These are phyloP conservation scores for Drosophila oshimai DNA, from an alignment of 1,140 invertebrate species.

Conservation along the genomic window DNA sequence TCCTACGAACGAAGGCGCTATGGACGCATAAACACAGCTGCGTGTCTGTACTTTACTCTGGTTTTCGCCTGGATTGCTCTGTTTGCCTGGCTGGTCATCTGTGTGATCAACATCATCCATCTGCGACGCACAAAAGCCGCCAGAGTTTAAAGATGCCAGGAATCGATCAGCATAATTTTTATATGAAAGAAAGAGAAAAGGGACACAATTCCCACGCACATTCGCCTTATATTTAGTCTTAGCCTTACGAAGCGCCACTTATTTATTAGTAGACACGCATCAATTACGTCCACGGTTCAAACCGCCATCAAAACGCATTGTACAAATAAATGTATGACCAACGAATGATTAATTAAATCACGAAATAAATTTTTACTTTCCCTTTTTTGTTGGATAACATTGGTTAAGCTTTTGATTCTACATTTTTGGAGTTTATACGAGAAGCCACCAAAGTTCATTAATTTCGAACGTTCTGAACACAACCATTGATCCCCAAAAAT, in stretches of 20 bases:
- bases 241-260: slow-evolving; percentile 41
- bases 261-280: slow-evolving; percentile 54
- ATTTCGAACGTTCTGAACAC: too few species aligned
- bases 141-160: slow-evolving; percentile 40
- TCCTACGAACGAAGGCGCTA: slow-evolving; percentile 84
- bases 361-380: background rate
- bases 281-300: slow-evolving; percentile 43
- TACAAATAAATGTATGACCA: slow-evolving; percentile 72
- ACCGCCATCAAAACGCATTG: slow-evolving; percentile 50
- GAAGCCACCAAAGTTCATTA: too few species aligned
- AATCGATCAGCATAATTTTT: background rate
- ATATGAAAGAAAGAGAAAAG: background rate
- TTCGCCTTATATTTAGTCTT: slow-evolving; percentile 43
- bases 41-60: slow-evolving; percentile 85
- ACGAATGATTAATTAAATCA: slow-evolving; percentile 18
- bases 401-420: too few species aligned
- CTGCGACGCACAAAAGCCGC: slow-evolving; percentile 78
- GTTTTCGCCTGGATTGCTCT: slow-evolving; percentile 85
- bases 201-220: slow-evolving; percentile 10
- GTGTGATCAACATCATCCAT: slow-evolving; percentile 84
- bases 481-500: too few species aligned
- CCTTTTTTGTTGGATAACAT: background rate
- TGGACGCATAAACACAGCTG: slow-evolving; percentile 86
- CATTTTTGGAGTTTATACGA: too few species aligned
- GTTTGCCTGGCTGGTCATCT: slow-evolving; percentile 84